phyloP scores from a whole-genome alignment of 2,888 invertebrate species.

The Margaritifera margaritifera region DNA sequence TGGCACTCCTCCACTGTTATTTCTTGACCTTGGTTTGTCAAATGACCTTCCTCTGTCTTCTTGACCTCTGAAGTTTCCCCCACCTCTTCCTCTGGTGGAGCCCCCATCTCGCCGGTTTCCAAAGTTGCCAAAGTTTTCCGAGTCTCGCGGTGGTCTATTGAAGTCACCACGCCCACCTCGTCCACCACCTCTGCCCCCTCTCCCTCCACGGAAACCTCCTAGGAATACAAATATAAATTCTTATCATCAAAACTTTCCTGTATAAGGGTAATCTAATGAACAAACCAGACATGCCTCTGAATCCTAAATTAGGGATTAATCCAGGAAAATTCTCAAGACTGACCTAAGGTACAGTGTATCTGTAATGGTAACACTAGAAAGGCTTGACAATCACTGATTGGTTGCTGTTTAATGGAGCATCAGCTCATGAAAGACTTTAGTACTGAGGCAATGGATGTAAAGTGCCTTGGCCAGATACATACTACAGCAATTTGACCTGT shows the following conservation, averaged over 20 bases:
- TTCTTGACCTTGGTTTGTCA: conserved; percentile 32
- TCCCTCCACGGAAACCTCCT: conserved; percentile 49
- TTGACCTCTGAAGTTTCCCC: conserved; percentile 29
- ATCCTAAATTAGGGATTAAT: no score
- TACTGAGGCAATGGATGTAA: no score
- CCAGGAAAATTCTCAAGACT: no score
- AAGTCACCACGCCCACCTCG: conserved; percentile 22
- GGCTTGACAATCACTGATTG: no score
- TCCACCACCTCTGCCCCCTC: conserved; percentile 57
- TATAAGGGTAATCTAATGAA: no score
- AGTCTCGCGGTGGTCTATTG: conserved; percentile 9
- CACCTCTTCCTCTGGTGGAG: conserved; percentile 25
- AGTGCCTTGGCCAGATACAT: no score
- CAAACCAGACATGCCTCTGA: no score
- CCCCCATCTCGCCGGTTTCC: conserved; percentile 13
- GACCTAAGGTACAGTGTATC: no score
- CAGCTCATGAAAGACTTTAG: no score
- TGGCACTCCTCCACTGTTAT: conserved; percentile 47
- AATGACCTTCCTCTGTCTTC: conserved; percentile 13
- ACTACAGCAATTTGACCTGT: no score
- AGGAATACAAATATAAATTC: conserved; percentile 1
- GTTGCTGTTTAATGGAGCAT: no score
- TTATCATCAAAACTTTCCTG: not conserved
- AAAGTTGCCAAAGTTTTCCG: conserved; percentile 9
- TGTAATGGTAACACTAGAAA: no score